phyloP scores from a whole-genome alignment of 2,888 invertebrate genomes.

The Clostera curtula region DNA sequence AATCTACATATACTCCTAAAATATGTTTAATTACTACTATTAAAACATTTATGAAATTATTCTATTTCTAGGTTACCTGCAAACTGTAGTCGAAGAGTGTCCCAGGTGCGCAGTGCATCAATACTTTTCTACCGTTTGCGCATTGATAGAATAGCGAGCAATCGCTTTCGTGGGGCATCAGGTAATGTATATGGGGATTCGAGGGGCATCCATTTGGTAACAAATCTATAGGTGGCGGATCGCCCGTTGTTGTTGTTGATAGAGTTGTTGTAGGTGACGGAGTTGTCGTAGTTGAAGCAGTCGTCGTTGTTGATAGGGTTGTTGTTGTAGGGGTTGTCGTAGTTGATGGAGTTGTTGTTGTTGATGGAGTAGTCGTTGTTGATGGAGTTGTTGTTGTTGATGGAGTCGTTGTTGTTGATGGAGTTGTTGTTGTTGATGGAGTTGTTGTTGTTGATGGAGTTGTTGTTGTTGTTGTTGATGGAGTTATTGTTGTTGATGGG shows the following conservation, averaged over 20 bases:
- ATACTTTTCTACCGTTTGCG: constrained; percentile 26
- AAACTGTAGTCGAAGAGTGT: constrained; percentile 29
- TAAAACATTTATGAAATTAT: too few species aligned
- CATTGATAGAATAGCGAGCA: constrained; percentile 40
- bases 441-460: background rate
- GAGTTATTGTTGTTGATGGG: background rate
- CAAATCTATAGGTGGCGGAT: too few species aligned
- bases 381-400: background rate
- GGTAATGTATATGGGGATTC: constrained; percentile 26
- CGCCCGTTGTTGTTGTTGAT: background rate
- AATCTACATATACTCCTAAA: too few species aligned
- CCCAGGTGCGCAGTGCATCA: constrained; percentile 26
- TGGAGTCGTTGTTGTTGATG: background rate
- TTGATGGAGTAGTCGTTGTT: background rate
- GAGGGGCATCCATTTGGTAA: constrained; percentile 40
- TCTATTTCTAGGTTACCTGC: constrained; percentile 26
- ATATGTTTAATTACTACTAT: background rate
- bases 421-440: background rate
- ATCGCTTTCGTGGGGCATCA: constrained; percentile 38
- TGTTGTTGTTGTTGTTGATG: background rate
- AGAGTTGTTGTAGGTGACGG: background rate
- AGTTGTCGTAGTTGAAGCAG: background rate
- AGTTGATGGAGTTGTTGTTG: background rate
- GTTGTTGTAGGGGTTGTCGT: background rate
- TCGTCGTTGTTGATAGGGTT: background rate